Percentiles rank a stretch among this genome's conserved stretches.
These are phyloP conservation scores for Drosophila seguyi DNA, from an alignment of 1,140 invertebrate genomes.

Conservation along the genomic window DNA sequence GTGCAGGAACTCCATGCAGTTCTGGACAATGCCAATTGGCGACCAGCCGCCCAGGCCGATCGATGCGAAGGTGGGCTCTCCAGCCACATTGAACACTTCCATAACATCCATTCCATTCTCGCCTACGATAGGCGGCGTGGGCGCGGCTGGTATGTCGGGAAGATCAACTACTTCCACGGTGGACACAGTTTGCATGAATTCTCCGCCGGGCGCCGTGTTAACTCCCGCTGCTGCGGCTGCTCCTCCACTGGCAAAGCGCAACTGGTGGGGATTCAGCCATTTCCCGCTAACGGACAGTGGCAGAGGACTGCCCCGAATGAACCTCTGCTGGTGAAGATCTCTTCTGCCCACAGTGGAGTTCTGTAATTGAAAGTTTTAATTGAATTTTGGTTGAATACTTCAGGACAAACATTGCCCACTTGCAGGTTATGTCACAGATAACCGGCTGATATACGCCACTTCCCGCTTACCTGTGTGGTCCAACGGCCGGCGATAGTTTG, in stretches of 20 bases:
- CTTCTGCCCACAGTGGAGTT: constrained; percentile 4
- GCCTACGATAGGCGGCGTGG: constrained; percentile 84
- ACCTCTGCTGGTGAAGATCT: constrained; percentile 22
- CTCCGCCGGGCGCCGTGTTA: constrained; percentile 1
- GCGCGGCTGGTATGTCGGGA: constrained; percentile 87
- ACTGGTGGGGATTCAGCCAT: constrained; percentile 10
- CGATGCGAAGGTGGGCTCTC: constrained; percentile 91
- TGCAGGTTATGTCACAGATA: constrained; percentile 51
- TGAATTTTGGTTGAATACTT: neutral
- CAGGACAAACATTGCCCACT: constrained; percentile 15
- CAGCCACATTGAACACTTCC: constrained; percentile 86
- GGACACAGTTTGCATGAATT: constrained; percentile 30
- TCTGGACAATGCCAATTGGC: constrained; percentile 93
- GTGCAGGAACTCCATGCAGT: constrained; percentile 93
- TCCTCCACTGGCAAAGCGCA: constrained; percentile 63
- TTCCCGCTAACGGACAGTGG: neutral
- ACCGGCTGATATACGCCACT: constrained; percentile 7
- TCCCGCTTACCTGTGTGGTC: constrained; percentile 53
- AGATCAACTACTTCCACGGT: constrained; percentile 78
- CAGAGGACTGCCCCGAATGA: neutral
- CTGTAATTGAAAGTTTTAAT: constrained; percentile 22
- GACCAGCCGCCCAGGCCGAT: constrained; percentile 92
- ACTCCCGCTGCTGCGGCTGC: constrained; percentile 1
- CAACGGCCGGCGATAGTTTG: constrained; percentile 13
- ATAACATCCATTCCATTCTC: constrained; percentile 62